Evolutionary conservation across 2,888 invertebrate genomes (phyloP).

Genomic region (Metalampra italica): DNA sequence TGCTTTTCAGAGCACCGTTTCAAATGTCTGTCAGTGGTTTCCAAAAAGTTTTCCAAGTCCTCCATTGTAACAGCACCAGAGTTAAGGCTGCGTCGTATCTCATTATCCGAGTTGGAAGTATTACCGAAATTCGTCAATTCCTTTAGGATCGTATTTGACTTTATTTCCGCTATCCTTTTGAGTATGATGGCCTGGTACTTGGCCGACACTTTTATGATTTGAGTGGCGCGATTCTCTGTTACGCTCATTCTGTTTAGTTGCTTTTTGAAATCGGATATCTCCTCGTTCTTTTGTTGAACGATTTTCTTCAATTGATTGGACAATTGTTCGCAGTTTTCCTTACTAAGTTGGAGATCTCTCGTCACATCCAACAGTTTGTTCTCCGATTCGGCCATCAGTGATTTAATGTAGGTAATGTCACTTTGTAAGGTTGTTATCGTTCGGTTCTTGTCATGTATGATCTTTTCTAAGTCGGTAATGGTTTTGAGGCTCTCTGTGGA

Average conservation of each 20-base stretch:
- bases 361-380: constrained; percentile 55
- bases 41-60: constrained; percentile 66
- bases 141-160: constrained; percentile 59
- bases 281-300: constrained; percentile 65
- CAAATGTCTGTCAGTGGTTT: constrained; percentile 64
- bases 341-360: constrained; percentile 56
- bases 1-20: constrained; percentile 61
- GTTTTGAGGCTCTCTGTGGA: constrained; percentile 61
- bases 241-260: constrained; percentile 61
- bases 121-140: constrained; percentile 67
- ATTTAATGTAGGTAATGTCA: constrained; percentile 57
- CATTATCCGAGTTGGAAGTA: constrained; percentile 44
- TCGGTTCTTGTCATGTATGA: constrained; percentile 62
- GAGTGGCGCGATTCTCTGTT: constrained; percentile 58
- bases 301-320: constrained; percentile 63
- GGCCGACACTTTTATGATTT: constrained; percentile 68
- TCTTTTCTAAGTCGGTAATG: constrained; percentile 64
- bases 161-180: constrained; percentile 65
- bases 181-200: constrained; percentile 70
- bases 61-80: constrained; percentile 65
- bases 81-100: constrained; percentile 48
- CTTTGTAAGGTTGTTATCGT: constrained; percentile 59
- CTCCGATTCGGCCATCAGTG: constrained; percentile 62
- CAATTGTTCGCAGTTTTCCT: constrained; percentile 58
- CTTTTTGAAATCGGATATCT: constrained; percentile 61